Base-by-base conservation (phyloP, 1,140 invertebrate genomes). In the Galleria mellonella region DNA sequence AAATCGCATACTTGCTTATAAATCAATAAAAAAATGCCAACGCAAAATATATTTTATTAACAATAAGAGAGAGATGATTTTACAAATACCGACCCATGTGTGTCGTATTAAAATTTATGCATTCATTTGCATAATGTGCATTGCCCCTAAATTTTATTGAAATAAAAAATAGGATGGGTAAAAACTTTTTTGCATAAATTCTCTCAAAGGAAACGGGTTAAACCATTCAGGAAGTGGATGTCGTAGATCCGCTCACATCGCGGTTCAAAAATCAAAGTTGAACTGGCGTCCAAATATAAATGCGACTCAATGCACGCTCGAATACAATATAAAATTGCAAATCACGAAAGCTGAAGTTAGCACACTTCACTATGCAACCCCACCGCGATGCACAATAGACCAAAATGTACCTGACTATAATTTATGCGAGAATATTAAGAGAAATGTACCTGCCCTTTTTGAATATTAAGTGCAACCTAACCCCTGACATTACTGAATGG, bases 141-240 rank as follows among this genome's bases (percentile, higher is more conserved):
- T 84, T 62, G 74, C 74, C 81, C 85, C 82, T 82, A 83, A 83
- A 82, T 76, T 82, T 78, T 79, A 85, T 86, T 87, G 72, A 86
- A 83, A 77, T 81, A 85, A 86, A 85, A 87, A 86, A 87, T 85
- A 87, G 86, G 84, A 87, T 87, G 86, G 84, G 82, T 87, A 86
- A 53, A 77, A 57, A 77, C 78, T 85, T 86, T 86, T 87, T 87
- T 87, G 86, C 86, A 87, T 87, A 87, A 86, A 83, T 81, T 81
- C 69, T 67, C 69, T 79, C 82, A 85, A 85, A 85, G 73, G 75
- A 79, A 85, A 83, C 78, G 82, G 82, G 82, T 83, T 85, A 79
- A 79, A 64, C 62, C 66, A 73, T 82, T 72, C 72, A 83, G 82
- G 82, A 85, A 85, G 77, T 79, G 60, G 71, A 79, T 60, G 67